These are phyloP conservation scores for Ispidina picta DNA, from an alignment of 2,797 vertebrate species.

Conservation along the genomic window DNA sequence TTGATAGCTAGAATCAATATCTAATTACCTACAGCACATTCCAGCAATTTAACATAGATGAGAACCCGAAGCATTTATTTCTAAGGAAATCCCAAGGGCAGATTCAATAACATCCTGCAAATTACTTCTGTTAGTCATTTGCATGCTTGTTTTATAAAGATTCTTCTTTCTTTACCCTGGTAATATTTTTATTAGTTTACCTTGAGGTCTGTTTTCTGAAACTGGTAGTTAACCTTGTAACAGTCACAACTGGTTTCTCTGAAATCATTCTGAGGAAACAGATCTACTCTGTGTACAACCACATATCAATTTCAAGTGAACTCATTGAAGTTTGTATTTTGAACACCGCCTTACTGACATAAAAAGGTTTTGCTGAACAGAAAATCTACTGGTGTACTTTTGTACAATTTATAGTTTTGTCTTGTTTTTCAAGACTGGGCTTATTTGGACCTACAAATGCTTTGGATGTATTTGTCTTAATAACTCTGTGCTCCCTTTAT, in stretches of 20 bases:
- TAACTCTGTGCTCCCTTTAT: background rate
- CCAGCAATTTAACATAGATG: constrained; percentile 54
- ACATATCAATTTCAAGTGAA: background rate
- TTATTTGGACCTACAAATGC: background rate
- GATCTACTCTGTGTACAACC: background rate
- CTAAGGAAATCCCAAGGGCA: constrained; percentile 51
- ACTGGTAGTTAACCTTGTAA: constrained; percentile 43
- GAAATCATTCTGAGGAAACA: constrained; percentile 27
- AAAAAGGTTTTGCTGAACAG: background rate
- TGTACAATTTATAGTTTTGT: background rate
- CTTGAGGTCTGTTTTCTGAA: constrained; percentile 73
- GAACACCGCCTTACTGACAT: background rate
- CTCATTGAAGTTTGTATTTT: background rate
- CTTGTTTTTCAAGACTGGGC: background rate
- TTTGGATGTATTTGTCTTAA: background rate
- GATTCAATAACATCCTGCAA: constrained; percentile 74
- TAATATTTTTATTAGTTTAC: constrained; percentile 70
- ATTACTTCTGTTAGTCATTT: constrained; percentile 81
- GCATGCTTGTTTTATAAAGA: constrained; percentile 72
- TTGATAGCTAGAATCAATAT: constrained; percentile 86
- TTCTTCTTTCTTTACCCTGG: constrained; percentile 26
- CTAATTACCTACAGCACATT: constrained; percentile 85
- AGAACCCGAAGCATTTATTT: constrained; percentile 65
- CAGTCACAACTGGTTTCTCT: constrained; percentile 49
- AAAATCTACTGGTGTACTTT: background rate